Evolutionary conservation across 2,113 vertebrate species (phyloP), one percentile per base, ranked within the genome.

Genomic region (Sminthopsis crassicaudata): DNA sequence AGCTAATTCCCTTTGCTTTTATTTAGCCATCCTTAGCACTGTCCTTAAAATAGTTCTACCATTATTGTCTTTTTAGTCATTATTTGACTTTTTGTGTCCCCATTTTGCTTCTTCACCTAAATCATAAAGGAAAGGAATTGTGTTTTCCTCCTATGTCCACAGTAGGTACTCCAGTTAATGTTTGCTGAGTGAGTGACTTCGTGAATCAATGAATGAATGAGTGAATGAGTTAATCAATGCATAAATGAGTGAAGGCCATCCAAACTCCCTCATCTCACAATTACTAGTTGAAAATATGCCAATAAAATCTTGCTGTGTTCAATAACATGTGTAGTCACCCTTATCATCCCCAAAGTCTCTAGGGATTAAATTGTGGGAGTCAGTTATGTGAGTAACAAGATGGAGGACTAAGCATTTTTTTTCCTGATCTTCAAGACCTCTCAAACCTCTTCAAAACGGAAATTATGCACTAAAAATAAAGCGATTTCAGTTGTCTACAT

Each of bases 151-250:
- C 8, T 8, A 8, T 19, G 8, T 84, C 67, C n/a, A 84, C 67
- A 8, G 8, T 84, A 42, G n/a, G 67, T 84, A n/a, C 16, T 42
- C 67, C 67, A 42, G 67, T 42, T 84, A 84, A 84, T 84, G n/a
- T 84, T 84, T 23, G n/a, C n/a, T 84, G 67, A 84, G 67, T 84
- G n/a, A 84, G 42, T 84, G n/a, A 84, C 19, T 84, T 84, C 42
- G n/a, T 42, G 67, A 84, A 84, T 84, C 67, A 84, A 84, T 84
- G 67, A 84, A 84, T 84, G 67, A 84, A 84, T 84, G 67, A 84
- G 67, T 84, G 67, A 84, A 84, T 84, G 16, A 84, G 67, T 42
- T 84, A 84, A 84, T 84, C 67, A 84, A 84, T 84, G 67, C 8
- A 84, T 84, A 42, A 84, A 84, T 84, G 67, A 84, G 67, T 84